Base-by-base conservation (phyloP, 2,888 invertebrate species). In the Lomographa bimaculata region DNA sequence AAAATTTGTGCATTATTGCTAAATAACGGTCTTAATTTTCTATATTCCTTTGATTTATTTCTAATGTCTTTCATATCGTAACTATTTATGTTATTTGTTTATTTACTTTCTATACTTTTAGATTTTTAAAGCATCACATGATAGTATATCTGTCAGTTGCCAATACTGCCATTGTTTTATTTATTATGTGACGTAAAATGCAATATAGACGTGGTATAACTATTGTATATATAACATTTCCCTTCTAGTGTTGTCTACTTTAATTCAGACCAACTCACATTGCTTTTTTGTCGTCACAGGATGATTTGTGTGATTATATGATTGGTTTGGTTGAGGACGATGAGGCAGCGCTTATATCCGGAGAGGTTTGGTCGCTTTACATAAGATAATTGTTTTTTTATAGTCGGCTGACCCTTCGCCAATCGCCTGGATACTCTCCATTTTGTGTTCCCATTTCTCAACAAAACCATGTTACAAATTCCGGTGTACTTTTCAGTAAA, bases 241-340 rank as follows among this genome's bases (percentile, higher is more conserved):
- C n/a, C n/a, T n/a, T 39, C 17, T 20, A 27, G 11, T 41, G 17
- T 45, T 44, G 24, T 20, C 34, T 35, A 35, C 26, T 34, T 25
- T 35, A 42, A 32, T 25, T 28, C 37, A 46, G 32, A 37, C 28
- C 37, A 45, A 62, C 61, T 72, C 47, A 75, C 59, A 54, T 40
- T 56, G 50, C 56, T 52, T 74, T 81, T 84, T 85, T 87, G 75
- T 84, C 79, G 78, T 55, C 71, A 68, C 89, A 90, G 89, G 90
- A 86, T 82, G 86, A 86, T 79, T 83, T 90, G 78, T 89, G 86
- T 89, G 90, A 89, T 83, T 89, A 86, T 89, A 85, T 90, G 80
- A 84, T 87, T 87, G 89, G 87, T 82, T 87, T 89, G 86, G 80
- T 81, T 82, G 89, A 87, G 81, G 89, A 87, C 81, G 90, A 90